Conservation (phyloP, 2,888 invertebrate species). For the Patella caerulea region DNA sequence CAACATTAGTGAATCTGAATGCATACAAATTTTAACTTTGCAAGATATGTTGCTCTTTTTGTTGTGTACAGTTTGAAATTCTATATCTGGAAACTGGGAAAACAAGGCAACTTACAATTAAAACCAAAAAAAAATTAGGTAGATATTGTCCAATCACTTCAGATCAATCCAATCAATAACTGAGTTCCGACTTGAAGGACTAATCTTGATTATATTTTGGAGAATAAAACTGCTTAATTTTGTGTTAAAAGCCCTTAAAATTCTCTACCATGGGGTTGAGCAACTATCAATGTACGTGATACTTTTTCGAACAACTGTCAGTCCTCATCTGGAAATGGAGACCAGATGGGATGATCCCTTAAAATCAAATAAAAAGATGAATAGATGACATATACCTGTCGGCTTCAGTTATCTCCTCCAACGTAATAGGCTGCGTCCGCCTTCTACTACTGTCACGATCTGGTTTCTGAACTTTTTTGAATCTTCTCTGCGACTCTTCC, state of each 20-base stretch:
- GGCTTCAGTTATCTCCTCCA: constrained; percentile 60
- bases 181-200: neutral
- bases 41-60: too few relatives aligned
- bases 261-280: too few relatives aligned
- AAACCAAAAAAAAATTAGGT: neutral
- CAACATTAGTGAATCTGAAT: too few relatives aligned
- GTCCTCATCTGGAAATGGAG: neutral
- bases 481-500: constrained; percentile 38
- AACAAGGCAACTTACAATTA: neutral
- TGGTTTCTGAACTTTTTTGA: constrained; percentile 69
- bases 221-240: neutral
- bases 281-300: too few relatives aligned
- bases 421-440: constrained; percentile 64
- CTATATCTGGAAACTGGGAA: too few relatives aligned
- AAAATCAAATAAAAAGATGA: neutral
- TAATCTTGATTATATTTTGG: too few relatives aligned
- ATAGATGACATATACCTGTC: constrained; percentile 52
- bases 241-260: too few relatives aligned
- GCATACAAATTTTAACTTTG: too few relatives aligned
- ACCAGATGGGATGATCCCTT: neutral
- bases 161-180: neutral
- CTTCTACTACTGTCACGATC: constrained; percentile 75
- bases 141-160: neutral
- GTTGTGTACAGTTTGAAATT: too few relatives aligned
- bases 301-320: too few relatives aligned